These are phyloP conservation scores for Callocephalon fimbriatum DNA, from an alignment of 2,113 vertebrate species.

Conservation along the genomic window DNA sequence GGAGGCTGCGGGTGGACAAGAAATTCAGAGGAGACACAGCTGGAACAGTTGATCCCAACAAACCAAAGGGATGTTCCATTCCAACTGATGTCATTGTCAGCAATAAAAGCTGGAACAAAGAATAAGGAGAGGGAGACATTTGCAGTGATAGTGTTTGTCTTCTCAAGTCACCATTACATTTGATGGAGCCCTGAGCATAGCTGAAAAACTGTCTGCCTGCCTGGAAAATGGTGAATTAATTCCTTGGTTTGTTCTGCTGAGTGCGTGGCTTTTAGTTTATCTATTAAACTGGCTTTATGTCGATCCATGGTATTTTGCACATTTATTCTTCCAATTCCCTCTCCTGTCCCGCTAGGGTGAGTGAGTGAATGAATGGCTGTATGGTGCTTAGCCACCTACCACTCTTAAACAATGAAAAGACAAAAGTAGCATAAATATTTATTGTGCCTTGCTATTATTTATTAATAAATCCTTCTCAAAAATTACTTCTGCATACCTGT, in stretches of 20 bases:
- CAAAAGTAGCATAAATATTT: not conserved
- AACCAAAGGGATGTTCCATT: not conserved
- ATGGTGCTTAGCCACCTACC: not conserved
- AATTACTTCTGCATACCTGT: not conserved
- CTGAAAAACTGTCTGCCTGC: not conserved
- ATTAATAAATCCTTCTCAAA: not conserved
- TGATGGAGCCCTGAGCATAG: not conserved
- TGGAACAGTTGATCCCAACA: not conserved
- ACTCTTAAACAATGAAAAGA: not conserved
- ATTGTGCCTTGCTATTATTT: not conserved
- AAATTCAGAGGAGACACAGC: not conserved
- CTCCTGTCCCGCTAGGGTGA: fast-evolving
- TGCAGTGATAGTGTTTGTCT: not conserved
- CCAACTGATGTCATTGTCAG: fast-evolving
- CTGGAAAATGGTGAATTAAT: not conserved
- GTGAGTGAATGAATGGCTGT: fast-evolving
- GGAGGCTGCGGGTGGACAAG: not conserved
- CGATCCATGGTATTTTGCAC: fast-evolving
- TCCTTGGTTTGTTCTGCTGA: not conserved
- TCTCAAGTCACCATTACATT: fast-evolving
- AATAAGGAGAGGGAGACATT: fast-evolving
- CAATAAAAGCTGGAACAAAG: not conserved
- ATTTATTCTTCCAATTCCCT: not conserved
- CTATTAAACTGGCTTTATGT: not conserved
- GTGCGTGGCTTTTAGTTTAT: fast-evolving